A percentile compares a stretch with the other conserved stretches of the same genome.
Evolutionary conservation across 2,797 vertebrate genomes (phyloP).

Genomic region (Eulemur mongoz): DNA sequence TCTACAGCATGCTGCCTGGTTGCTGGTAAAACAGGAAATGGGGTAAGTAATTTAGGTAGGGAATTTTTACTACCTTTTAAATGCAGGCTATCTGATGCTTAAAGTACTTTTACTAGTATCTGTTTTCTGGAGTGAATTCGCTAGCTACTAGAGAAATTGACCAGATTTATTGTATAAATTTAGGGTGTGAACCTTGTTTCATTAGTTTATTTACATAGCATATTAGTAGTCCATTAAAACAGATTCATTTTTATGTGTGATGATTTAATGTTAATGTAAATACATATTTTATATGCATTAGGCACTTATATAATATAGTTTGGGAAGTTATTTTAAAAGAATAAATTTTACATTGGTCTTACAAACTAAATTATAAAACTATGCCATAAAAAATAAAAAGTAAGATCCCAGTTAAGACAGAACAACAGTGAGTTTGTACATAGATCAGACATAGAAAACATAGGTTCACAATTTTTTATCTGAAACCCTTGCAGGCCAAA

Average conservation of each 20-base stretch:
- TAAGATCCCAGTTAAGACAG: slow-evolving; percentile 28
- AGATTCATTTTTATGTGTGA: background rate
- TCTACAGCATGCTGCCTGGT: slow-evolving; percentile 86
- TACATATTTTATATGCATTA: background rate
- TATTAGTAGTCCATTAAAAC: slow-evolving; percentile 8
- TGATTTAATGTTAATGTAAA: slow-evolving; percentile 34
- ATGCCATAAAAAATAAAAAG: background rate
- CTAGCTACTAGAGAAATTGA: slow-evolving; percentile 63
- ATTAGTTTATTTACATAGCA: slow-evolving; percentile 26
- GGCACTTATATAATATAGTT: slow-evolving; percentile 23
- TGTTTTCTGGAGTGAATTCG: slow-evolving; percentile 50
- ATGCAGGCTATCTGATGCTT: slow-evolving; percentile 64
- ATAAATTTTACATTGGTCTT: slow-evolving; percentile 49
- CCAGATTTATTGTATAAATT: slow-evolving; percentile 39
- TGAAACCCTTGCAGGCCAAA: background rate
- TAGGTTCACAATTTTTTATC: background rate
- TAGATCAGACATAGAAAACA: slow-evolving; percentile 11
- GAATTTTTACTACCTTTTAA: slow-evolving; percentile 72
- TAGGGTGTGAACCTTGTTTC: slow-evolving; percentile 41
- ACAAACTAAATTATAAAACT: slow-evolving; percentile 48
- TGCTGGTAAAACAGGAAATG: slow-evolving; percentile 88
- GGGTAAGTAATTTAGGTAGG: slow-evolving; percentile 85
- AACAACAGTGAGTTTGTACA: slow-evolving; percentile 33
- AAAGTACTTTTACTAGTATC: slow-evolving; percentile 62
- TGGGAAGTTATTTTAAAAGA: slow-evolving; percentile 50